Base-by-base conservation (phyloP, 2,888 invertebrate species). In the Yponomeuta malinellus region DNA sequence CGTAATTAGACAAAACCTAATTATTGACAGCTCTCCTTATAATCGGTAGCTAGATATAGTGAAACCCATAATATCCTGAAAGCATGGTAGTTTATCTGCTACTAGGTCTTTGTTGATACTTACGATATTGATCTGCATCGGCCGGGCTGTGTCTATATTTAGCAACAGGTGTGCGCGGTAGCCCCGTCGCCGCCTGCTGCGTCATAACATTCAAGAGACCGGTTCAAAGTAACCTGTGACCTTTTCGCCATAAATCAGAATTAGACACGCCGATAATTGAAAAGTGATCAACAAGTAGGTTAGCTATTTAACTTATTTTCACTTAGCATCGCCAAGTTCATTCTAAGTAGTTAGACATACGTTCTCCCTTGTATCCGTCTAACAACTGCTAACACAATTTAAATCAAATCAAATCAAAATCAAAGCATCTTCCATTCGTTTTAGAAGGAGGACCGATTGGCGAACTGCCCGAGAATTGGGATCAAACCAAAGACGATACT, bases 391-490 rank as follows among this genome's bases (percentile, higher is more conserved):
- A 15, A 59, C 2, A 12, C 52, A 59, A 59, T 59, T 2, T 59
- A 59, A 15, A 37, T 37, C 2, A 2, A 15, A 37, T 37, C 2
- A 2, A 52, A 12, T 10, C 52, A 10, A 52, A 52, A 52, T 12
- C 12, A 12, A 12, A 10, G 23, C 6, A 23, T 29, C 10, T 29
- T 4, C 5, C 3, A 31, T 64, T 65, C 73, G 73, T 82, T 82
- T 78, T 83, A 91, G 91, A 89, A 83, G 90, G 87, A 76, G 87
- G 87, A 76, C 81, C 88, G 74, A 87, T 89, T 75, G 89, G 86
- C 77, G 93, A 92, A 78, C 82, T 92, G 74, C 92, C 92, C 72
- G 92, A 92, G 79, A 92, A 92, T 80, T 92, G 92, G 92, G 92
- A 92, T 81, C 92, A 92, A 82, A 88, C 92, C 71, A 93, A 93